Percentiles rank a stretch among this genome's conserved stretches.
Conservation (phyloP, 2,888 invertebrate species). For the Sarcophaga subvicina region DNA sequence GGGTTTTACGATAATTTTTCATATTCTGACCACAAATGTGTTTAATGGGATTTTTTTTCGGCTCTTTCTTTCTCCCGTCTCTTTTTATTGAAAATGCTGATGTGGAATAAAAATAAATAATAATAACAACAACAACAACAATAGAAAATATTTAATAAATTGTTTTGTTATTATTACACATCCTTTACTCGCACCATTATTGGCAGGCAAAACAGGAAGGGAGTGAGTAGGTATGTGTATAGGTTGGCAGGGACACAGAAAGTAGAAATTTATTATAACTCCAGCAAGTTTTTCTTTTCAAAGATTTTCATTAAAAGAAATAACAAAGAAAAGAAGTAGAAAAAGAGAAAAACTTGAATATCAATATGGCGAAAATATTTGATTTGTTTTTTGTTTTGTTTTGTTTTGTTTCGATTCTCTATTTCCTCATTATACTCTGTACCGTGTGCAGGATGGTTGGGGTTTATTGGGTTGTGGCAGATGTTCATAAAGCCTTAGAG, state of each 20-base stretch:
- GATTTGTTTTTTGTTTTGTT: slow-evolving; percentile 16
- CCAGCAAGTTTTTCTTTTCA: slow-evolving; percentile 40
- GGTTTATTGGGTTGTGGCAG: no score
- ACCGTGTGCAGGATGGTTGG: no score
- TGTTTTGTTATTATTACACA: background rate
- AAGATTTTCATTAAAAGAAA: slow-evolving; percentile 50
- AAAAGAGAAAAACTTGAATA: slow-evolving; percentile 34
- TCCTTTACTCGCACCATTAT: background rate
- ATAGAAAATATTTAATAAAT: slow-evolving; percentile 33
- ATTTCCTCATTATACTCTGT: background rate
- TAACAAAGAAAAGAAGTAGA: background rate
- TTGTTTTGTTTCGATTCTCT: background rate
- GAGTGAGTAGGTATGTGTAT: background rate
- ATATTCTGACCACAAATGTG: slow-evolving; percentile 67
- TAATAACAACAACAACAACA: background rate
- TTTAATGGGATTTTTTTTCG: slow-evolving; percentile 57
- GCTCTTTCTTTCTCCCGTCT: background rate
- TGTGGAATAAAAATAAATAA: slow-evolving; percentile 23
- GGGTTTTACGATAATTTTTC: slow-evolving; percentile 59
- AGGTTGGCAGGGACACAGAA: background rate
- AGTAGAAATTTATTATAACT: slow-evolving; percentile 38
- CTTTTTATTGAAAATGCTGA: slow-evolving; percentile 59
- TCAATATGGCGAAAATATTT: slow-evolving; percentile 51
- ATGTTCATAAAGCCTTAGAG: no score
- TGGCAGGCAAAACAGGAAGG: background rate